A percentile compares a stretch with the other conserved stretches of the same genome.
phyloP scores from a whole-genome alignment of 1,140 invertebrate species.

The Drosophila auraria region DNA sequence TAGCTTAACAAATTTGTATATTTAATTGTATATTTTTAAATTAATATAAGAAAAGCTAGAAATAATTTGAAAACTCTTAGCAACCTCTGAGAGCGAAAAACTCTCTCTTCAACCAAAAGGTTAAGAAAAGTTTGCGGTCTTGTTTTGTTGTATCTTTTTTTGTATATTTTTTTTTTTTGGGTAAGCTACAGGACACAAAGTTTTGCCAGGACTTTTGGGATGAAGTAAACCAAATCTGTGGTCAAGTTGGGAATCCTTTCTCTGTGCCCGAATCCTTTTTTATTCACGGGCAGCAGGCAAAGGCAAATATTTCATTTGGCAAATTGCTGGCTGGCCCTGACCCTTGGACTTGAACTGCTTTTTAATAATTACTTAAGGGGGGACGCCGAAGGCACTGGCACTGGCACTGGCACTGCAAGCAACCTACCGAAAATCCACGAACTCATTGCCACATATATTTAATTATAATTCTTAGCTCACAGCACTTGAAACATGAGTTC shows the following conservation, averaged over 20 bases:
- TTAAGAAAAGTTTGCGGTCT: neutral
- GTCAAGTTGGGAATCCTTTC: conserved; percentile 22
- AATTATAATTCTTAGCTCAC: neutral
- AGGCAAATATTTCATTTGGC: conserved; percentile 37
- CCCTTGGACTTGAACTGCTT: conserved; percentile 23
- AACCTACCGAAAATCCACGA: conserved; percentile 47
- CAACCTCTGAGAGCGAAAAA: no score
- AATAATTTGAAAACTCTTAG: no score
- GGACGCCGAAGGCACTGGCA: neutral
- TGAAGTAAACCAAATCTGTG: conserved; percentile 34
- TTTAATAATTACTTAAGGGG: conserved; percentile 40
- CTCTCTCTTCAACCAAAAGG: neutral
- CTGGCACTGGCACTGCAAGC: neutral
- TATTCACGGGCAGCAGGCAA: neutral
- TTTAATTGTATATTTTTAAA: no score
- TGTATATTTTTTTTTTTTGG: neutral
- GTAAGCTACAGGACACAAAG: neutral
- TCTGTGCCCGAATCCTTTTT: conserved; percentile 12
- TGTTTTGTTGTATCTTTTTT: neutral
- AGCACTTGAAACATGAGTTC: conserved; percentile 21
- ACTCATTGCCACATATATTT: conserved; percentile 54
- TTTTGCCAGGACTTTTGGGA: conserved; percentile 23
- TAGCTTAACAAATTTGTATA: no score
- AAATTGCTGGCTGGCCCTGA: conserved; percentile 33
- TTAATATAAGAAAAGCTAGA: no score